phyloP scores from a whole-genome alignment of 2,888 invertebrate species.

The Incurvaria masculella region DNA sequence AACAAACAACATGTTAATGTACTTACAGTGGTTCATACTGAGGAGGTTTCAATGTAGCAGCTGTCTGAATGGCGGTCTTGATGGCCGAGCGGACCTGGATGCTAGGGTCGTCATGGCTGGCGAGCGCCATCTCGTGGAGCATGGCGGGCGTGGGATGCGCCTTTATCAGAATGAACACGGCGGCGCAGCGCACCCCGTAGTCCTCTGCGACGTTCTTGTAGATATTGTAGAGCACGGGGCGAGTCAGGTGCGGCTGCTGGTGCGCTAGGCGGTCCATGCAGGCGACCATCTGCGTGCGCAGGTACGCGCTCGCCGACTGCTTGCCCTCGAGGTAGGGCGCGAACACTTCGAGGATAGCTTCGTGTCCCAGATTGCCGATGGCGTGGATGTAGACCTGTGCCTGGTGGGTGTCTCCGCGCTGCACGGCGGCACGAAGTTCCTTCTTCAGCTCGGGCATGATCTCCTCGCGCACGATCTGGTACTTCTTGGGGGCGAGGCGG shows the following conservation, averaged over 20 bases:
- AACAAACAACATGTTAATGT: no score
- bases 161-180: constrained; percentile 59
- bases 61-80: constrained; percentile 57
- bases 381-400: constrained; percentile 62
- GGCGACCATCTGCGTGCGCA: constrained; percentile 61
- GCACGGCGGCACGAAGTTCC: constrained; percentile 52
- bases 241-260: constrained; percentile 48
- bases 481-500: constrained; percentile 50
- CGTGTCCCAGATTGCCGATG: constrained; percentile 64
- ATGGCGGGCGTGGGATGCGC: constrained; percentile 58
- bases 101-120: constrained; percentile 62
- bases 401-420: constrained; percentile 49
- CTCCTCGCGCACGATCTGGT: constrained; percentile 50
- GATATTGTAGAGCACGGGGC: constrained; percentile 61
- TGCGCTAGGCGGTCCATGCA: constrained; percentile 53
- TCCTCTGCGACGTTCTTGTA: constrained; percentile 63
- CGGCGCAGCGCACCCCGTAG: constrained; percentile 63
- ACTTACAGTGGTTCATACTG: constrained; percentile 51
- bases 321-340: constrained; percentile 67
- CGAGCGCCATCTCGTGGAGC: constrained; percentile 68
- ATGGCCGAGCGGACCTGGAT: constrained; percentile 64
- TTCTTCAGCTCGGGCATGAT: constrained; percentile 59
- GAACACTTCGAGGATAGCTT: constrained; percentile 56
- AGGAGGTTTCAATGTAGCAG: constrained; percentile 45
- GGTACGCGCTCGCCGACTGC: constrained; percentile 52